Evolutionary conservation across 1,140 invertebrate species (phyloP), one percentile per base, ranked within the genome.

Genomic region (Hydropsyche tenuis): DNA sequence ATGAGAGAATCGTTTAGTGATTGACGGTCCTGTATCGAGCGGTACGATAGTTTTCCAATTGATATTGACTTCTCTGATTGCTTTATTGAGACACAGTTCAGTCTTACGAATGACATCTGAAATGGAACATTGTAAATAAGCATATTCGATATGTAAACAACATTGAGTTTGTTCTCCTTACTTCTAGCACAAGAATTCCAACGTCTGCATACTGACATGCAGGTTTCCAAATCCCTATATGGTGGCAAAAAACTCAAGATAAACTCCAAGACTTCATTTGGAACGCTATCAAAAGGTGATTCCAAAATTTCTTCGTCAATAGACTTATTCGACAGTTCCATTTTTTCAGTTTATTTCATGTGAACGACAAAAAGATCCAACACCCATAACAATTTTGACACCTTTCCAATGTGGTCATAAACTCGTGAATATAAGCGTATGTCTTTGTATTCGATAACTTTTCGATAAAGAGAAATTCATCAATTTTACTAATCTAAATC

Each of bases 261-360:
- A 81, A 95, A 96, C 82, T 97, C 96, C 68, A 98, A 84, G 60
- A 98, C 89, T 88, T 97, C 95, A 83, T 97, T 94, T 7, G 96
- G 96, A 72, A 98, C 85, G 81, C 90, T 88, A 78, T 91, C 88
- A 70, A 70, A 70, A 18, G 68, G 22, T 12, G 20, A 56, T 56
- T 18, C 68, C 1, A 20, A 3, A 37, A n/a, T 68, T 48, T 68
- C 30, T 65, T 37, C 30, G 2, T 27, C 25, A 1, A 25, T 30
- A 14, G 63, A 9, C 4, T 11, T 25, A 42, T 43, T 22, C 11
- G 12, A n/a, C 5, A 1, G n/a, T 11, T 43, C 63, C 63, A 65
- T 43, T 43, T 43, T 43, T 18, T 65, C 45, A 37, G 30, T 37
- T 37, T 48, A 3, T 16, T 6, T 48, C 4, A 48, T 48, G 12